Percentiles rank a stretch among this genome's conserved stretches.
Conservation (phyloP, 2,888 invertebrate species). For the Platerodrilus igneus region DNA sequence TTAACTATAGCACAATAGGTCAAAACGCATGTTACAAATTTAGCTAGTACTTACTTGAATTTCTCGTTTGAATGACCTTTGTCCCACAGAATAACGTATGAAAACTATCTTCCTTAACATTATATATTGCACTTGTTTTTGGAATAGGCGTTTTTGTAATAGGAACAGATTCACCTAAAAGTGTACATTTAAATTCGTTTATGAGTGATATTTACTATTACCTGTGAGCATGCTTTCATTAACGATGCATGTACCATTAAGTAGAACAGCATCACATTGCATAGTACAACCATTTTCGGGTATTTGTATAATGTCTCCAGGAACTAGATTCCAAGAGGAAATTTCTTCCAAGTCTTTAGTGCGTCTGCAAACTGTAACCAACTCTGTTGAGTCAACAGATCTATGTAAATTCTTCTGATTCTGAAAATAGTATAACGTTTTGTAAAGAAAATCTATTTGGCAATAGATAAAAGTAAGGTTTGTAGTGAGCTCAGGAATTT, state of each 20-base stretch:
- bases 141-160: slow-evolving; percentile 89
- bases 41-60: slow-evolving; percentile 70
- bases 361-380: slow-evolving; percentile 60
- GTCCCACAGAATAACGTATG: slow-evolving; percentile 91
- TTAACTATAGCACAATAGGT: slow-evolving; percentile 1
- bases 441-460: too few species aligned
- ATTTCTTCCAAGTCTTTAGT: slow-evolving; percentile 51
- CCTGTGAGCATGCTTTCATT: slow-evolving; percentile 96
- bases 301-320: slow-evolving; percentile 84
- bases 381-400: slow-evolving; percentile 72
- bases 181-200: too few species aligned
- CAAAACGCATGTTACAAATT: too few species aligned
- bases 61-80: slow-evolving; percentile 82
- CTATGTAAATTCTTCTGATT: slow-evolving; percentile 85
- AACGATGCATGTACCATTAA: slow-evolving; percentile 81
- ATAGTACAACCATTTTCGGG: slow-evolving; percentile 80
- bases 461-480: too few species aligned
- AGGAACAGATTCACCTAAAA: slow-evolving; percentile 84
- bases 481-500: too few species aligned
- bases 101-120: slow-evolving; percentile 77
- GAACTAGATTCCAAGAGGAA: slow-evolving; percentile 73
- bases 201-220: slow-evolving; percentile 45
- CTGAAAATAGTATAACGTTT: too few species aligned
- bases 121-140: slow-evolving; percentile 61
- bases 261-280: slow-evolving; percentile 86